Base-by-base conservation (phyloP, 2,797 vertebrate genomes). In the Sparidentex hasta region DNA sequence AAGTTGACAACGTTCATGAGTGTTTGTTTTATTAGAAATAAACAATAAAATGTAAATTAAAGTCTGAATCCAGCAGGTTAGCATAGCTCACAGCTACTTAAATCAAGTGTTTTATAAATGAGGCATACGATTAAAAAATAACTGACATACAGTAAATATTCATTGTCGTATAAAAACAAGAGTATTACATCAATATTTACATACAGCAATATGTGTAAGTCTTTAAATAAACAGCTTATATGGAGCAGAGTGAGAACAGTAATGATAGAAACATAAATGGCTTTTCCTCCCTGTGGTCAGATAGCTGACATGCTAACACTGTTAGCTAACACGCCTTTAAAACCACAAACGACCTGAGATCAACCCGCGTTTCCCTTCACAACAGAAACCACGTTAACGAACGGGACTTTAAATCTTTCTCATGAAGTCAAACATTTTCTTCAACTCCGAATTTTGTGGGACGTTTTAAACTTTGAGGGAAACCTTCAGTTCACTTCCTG, bases 141-240 rank as follows among this genome's bases (percentile, higher is more conserved):
- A 12, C 20, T 59, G 18, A 61, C 44, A 67, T 25, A 71, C 46
- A 54, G 23, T 50, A 11, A 61, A 82, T 64, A 74, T 82, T 74
- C 50, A 61, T 63, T 21, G 44, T 73, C 8, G 18, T 81, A 61
- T 74, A 46, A 59, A 61, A 82, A 74, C 82, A 65, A 70, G 57
- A 87, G 84, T 77, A 90, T 88, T 81, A 87, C 78, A 90, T 82
- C 91, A 87, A 88, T 92, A 94, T 93, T 88, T 93, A 94, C 91
- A 91, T 83, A 90, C 89, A 91, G 89, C 81, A 85, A 79, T 74
- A 67, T 27, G 91, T 86, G 88, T 59, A 57, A 52, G 9, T 2
- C 71, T 72, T 92, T 91, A 93, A 94, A 93, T 93, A 91, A 90
- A 87, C 87, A 93, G 88, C 89, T 90, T 91, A 93, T 90, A 85